Evolutionary conservation across 2,113 vertebrate species (phyloP).

Genomic region (Pachycephala philippinensis): DNA sequence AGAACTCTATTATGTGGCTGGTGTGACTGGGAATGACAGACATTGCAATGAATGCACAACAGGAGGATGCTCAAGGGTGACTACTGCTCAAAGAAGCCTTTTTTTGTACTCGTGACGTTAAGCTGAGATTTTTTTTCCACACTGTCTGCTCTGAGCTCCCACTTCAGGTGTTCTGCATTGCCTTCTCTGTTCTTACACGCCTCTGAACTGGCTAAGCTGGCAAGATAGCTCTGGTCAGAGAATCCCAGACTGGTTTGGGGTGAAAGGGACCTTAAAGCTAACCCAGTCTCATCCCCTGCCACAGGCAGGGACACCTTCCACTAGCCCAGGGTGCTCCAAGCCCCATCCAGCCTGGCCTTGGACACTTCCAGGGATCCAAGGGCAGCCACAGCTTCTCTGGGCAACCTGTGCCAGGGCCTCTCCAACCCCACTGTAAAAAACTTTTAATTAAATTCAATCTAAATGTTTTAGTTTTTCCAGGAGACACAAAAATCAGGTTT

Average conservation of each 20-base stretch:
- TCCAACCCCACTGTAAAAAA: neutral
- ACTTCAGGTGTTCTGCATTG: neutral
- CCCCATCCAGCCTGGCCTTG: neutral
- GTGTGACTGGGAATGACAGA: neutral
- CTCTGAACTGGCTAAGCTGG: neutral
- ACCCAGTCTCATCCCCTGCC: neutral
- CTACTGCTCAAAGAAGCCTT: neutral
- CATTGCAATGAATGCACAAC: neutral
- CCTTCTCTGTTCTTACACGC: neutral
- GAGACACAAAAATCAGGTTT: accelerated
- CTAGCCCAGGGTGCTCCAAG: neutral
- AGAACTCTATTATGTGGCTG: neutral
- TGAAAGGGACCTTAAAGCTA: neutral
- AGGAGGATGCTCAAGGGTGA: neutral
- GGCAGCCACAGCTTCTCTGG: neutral
- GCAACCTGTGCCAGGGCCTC: neutral
- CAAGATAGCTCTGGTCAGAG: neutral
- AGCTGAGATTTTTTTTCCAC: neutral
- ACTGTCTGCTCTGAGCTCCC: neutral
- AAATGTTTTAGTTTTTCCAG: neutral
- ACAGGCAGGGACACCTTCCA: neutral
- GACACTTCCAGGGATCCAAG: neutral
- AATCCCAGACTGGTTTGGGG: neutral
- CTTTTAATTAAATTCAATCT: neutral
- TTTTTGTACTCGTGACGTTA: neutral